Percentiles rank a stretch among this genome's conserved stretches.
phyloP scores from a whole-genome alignment of 2,888 invertebrate species.

The Pterostichus niger region DNA sequence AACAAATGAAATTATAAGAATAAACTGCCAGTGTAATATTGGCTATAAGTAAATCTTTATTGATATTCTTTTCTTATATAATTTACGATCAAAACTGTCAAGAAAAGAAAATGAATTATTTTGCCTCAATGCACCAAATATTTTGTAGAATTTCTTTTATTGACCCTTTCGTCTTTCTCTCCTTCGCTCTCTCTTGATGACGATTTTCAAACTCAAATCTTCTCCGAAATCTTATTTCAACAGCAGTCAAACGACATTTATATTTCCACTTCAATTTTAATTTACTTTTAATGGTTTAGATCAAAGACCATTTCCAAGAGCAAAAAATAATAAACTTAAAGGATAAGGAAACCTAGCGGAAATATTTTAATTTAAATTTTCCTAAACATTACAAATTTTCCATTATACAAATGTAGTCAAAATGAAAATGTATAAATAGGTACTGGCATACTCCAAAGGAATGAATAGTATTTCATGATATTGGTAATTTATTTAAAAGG shows the following conservation, averaged over 20 bases:
- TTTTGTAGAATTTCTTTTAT: not conserved
- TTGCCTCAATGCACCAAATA: not conserved
- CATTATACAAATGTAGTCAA: not conserved
- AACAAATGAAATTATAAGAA: no score
- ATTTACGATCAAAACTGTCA: not conserved
- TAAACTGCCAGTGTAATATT: no score
- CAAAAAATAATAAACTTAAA: constrained; percentile 25
- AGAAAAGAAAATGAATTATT: not conserved
- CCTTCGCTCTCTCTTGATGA: not conserved
- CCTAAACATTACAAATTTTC: not conserved
- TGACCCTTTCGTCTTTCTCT: constrained; percentile 1
- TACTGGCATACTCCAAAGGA: no score
- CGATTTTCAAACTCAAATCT: not conserved
- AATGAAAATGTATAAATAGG: not conserved
- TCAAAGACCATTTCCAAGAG: constrained; percentile 1
- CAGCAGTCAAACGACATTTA: constrained; percentile 38
- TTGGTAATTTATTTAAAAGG: no score
- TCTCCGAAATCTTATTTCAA: constrained; percentile 25
- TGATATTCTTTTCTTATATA: no score
- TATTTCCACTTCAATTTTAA: constrained; percentile 36
- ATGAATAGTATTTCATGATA: no score
- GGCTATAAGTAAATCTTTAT: no score
- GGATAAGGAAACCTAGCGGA: not conserved
- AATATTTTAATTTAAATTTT: constrained; percentile 21
- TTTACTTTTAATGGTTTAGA: constrained; percentile 31